Conservation (phyloP, 2,888 invertebrate species). For the Netelia inedita region DNA sequence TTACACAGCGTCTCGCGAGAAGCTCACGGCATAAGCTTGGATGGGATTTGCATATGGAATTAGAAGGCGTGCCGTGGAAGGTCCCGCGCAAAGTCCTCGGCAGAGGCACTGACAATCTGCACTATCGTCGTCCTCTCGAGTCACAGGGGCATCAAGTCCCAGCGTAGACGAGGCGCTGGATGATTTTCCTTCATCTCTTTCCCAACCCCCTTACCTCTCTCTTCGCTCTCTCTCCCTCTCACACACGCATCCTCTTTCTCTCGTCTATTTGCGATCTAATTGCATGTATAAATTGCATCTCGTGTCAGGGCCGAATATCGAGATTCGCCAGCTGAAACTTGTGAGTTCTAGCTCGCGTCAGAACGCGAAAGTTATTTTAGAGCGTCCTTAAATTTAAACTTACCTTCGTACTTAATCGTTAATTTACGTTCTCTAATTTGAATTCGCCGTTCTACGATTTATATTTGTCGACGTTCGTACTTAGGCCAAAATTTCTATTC, state of each 20-base stretch:
- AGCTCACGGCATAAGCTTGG: conserved; percentile 66
- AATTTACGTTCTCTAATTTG: too few relatives aligned
- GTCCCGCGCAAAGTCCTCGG: conserved; percentile 23
- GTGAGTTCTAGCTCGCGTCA: neutral
- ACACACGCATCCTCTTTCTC: too few relatives aligned
- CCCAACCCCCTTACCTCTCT: conserved; percentile 60
- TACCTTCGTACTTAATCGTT: neutral
- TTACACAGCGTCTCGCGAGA: conserved; percentile 56
- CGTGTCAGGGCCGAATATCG: conserved; percentile 32
- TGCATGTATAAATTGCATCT: conserved; percentile 76
- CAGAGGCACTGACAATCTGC: conserved; percentile 37
- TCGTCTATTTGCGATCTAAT: conserved; percentile 75
- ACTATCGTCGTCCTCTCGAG: conserved; percentile 37
- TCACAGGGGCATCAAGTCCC: conserved; percentile 10
- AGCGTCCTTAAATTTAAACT: neutral
- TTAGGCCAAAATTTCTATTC: too few relatives aligned
- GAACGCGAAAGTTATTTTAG: neutral
- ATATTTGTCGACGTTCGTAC: too few relatives aligned
- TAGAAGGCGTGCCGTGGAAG: conserved; percentile 71
- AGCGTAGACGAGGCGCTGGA: neutral
- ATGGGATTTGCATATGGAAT: conserved; percentile 79
- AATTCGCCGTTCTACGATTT: too few relatives aligned
- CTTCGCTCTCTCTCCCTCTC: conserved; percentile 70
- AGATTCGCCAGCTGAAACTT: neutral
- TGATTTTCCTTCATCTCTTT: conserved; percentile 28